phyloP scores from a whole-genome alignment of 2,888 invertebrate genomes.

The Listrodromus nycthemerus region DNA sequence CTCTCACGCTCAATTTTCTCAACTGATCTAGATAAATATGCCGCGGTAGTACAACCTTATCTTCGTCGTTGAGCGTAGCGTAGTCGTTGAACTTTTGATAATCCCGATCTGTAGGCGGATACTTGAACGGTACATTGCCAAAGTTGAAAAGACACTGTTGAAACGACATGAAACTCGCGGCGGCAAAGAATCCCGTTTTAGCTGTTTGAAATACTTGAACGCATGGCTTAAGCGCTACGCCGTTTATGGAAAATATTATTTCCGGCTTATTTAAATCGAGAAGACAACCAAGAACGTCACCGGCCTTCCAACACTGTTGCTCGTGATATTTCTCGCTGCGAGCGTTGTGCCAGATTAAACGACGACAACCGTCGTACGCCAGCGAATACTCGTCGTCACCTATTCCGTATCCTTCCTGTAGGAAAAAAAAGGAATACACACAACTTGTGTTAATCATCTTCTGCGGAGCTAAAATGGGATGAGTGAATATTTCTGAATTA shows the following conservation, averaged over 20 bases:
- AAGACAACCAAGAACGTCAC: conserved; percentile 94
- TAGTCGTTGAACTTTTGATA: conserved; percentile 92
- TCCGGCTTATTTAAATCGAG: conserved; percentile 91
- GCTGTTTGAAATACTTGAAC: conserved; percentile 91
- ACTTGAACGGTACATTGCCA: conserved; percentile 91
- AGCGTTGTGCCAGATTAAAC: conserved; percentile 95
- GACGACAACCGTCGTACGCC: conserved; percentile 96
- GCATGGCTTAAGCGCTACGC: conserved; percentile 89
- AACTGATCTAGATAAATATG: conserved; percentile 92
- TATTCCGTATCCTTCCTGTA: conserved; percentile 96
- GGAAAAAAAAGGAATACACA: conserved; percentile 16
- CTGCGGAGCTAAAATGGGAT: too few species aligned
- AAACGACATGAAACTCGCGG: conserved; percentile 98
- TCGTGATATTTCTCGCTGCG: conserved; percentile 87
- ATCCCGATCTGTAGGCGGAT: conserved; percentile 88
- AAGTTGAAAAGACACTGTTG: conserved; percentile 98
- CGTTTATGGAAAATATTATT: conserved; percentile 94
- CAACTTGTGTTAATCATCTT: too few species aligned
- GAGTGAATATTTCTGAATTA: neutral
- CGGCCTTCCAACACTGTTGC: conserved; percentile 91
- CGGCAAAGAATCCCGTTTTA: conserved; percentile 96
- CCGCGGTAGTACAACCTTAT: conserved; percentile 93
- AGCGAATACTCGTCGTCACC: conserved; percentile 96
- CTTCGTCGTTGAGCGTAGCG: conserved; percentile 90
- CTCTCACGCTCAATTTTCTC: conserved; percentile 90